Conservation (phyloP, 2,113 vertebrate species). For the Heterochromis multidens region DNA sequence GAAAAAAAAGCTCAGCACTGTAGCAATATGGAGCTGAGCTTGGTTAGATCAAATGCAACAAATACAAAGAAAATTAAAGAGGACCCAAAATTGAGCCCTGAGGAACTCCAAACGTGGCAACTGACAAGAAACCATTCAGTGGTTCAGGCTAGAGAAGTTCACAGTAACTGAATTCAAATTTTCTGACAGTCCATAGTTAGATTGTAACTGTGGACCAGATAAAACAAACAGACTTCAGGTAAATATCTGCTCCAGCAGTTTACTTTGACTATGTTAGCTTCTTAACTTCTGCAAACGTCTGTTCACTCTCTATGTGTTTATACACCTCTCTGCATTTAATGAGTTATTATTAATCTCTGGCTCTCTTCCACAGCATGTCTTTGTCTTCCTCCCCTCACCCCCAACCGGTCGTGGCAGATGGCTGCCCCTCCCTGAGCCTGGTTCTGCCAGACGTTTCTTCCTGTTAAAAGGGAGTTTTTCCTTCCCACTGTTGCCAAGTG, state of each 20-base stretch:
- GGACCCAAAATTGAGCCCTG: neutral
- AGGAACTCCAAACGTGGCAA: neutral
- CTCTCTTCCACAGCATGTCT: no score
- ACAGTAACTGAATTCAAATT: neutral
- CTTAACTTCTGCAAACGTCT: neutral
- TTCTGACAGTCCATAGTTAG: neutral
- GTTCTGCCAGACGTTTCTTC: no score
- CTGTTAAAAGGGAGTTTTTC: no score
- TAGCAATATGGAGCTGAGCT: no score
- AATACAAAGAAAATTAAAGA: neutral
- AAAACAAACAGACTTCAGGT: neutral
- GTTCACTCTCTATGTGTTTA: no score
- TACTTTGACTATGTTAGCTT: neutral
- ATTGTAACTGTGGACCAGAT: neutral
- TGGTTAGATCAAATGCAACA: no score
- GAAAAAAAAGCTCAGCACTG: neutral
- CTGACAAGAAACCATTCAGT: neutral
- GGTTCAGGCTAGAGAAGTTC: neutral
- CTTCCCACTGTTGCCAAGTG: no score
- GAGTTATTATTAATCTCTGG: no score
- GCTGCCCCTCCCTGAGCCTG: no score
- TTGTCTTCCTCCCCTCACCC: no score
- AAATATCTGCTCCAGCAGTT: neutral
- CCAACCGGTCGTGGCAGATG: no score
- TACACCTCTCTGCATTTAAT: no score